These are phyloP conservation scores for Planiliza haematocheilus DNA, from an alignment of 2,113 vertebrate species.

Conservation along the genomic window DNA sequence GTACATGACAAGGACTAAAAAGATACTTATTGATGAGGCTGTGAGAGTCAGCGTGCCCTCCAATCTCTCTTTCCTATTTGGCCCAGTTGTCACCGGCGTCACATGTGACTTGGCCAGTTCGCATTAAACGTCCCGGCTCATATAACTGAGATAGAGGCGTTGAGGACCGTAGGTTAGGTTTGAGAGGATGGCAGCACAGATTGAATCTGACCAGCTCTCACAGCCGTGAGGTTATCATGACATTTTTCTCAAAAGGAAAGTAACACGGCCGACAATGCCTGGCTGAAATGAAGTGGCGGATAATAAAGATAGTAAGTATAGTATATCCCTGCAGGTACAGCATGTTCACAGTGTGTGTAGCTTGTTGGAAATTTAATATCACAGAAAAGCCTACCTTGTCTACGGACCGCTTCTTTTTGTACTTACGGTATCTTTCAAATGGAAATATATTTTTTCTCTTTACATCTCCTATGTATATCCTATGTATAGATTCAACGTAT, in stretches of 20 bases:
- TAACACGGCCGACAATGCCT: conserved; percentile 7
- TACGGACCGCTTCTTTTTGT: conserved; percentile 13
- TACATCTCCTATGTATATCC: no score
- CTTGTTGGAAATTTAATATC: conserved; percentile 43
- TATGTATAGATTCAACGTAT: background rate
- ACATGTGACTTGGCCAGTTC: background rate
- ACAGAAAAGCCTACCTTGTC: background rate
- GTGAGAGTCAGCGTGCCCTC: conserved; percentile 12
- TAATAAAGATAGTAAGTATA: conserved; percentile 15
- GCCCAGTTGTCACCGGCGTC: conserved; percentile 27
- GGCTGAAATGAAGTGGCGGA: background rate
- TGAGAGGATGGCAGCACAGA: conserved; percentile 2
- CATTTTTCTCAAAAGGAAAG: conserved; percentile 23
- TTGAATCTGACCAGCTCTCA: conserved; percentile 7
- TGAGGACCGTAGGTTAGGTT: background rate
- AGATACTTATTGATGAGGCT: conserved; percentile 3
- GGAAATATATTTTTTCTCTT: conserved; percentile 38
- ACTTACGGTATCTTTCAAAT: conserved; percentile 13
- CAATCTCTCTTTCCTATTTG: conserved; percentile 12
- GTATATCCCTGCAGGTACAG: conserved; percentile 18
- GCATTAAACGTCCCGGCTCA: conserved; percentile 19
- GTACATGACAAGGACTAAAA: background rate
- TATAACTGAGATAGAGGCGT: conserved; percentile 5
- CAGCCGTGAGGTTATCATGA: conserved; percentile 11
- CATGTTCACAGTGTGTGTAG: conserved; percentile 42